phyloP scores from a whole-genome alignment of 2,888 invertebrate genomes.

The Galerucella pusilla region DNA sequence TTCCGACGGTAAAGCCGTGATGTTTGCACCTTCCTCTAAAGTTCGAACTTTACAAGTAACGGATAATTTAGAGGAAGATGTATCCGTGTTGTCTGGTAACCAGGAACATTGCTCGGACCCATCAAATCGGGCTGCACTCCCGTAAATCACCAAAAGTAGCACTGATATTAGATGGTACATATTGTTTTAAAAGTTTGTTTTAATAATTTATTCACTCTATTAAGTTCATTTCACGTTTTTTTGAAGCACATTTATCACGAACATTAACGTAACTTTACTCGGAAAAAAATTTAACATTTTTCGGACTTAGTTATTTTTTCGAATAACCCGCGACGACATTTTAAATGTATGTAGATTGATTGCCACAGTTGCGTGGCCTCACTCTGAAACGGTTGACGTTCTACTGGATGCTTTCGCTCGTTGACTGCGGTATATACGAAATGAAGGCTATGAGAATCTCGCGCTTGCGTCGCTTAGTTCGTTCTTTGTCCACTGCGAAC shows the following conservation, averaged over 20 bases:
- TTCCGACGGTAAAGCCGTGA: conserved; percentile 75
- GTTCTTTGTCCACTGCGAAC: background rate
- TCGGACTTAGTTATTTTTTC: conserved; percentile 23
- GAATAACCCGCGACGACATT: conserved; percentile 51
- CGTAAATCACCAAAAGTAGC: conserved; percentile 51
- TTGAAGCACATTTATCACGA: conserved; percentile 16
- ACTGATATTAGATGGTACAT: conserved; percentile 65
- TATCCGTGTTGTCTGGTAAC: conserved; percentile 66
- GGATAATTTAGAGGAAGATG: conserved; percentile 66
- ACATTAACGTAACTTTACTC: conserved; percentile 16
- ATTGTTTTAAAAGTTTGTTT: conserved; percentile 64
- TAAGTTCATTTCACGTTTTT: conserved; percentile 45
- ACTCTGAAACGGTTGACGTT: conserved; percentile 47
- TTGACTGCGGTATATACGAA: conserved; percentile 40
- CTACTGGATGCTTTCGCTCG: conserved; percentile 46
- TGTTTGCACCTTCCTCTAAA: conserved; percentile 76
- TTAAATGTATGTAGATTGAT: conserved; percentile 22
- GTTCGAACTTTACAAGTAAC: conserved; percentile 78
- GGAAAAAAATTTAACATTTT: conserved; percentile 31
- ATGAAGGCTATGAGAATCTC: conserved; percentile 18
- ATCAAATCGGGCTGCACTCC: conserved; percentile 60
- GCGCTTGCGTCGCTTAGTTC: conserved; percentile 34
- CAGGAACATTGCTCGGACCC: conserved; percentile 66
- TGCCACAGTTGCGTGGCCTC: conserved; percentile 35
- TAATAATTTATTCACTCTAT: conserved; percentile 18